Base-by-base conservation (phyloP, 2,113 vertebrate species). In the Chloebia gouldiae region DNA sequence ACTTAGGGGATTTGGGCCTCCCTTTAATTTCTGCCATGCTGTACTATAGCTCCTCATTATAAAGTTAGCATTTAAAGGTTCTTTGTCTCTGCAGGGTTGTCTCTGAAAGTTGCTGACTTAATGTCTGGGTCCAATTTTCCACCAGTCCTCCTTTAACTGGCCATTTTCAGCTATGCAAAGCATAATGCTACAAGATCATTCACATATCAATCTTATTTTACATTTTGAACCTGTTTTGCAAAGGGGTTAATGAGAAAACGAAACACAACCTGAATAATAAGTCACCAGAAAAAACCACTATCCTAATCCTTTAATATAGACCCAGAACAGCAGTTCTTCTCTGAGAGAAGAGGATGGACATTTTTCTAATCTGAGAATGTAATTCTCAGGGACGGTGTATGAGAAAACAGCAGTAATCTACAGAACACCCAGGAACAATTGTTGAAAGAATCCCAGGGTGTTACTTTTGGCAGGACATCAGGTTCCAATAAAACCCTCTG, bases 381-480 rank as follows among this genome's bases (percentile, higher is more conserved):
- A 72, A 53, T 94, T 95, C 88, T 63, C 92, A 91, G 71, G 93
- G 90, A 88, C 82, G 78, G 80, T 10, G 80, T 33, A 94, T 83
- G 79, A 96, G 87, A 82, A 96, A 96, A 90, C 79, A 97, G 76
- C 80, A 86, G 25, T 81, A 81, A 95, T 88, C 86, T 83, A 86
- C 90, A 94, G 94, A 95, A 93, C 94, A 96, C 94, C 95, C 95
- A 97, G 95, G 82, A 96, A 94, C 80, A 68, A 76, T 92, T 88
- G 88, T 51, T 92, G 90, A 94, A 95, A 95, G 92, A 92, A 84
- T 96, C 94, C 57, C 80, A 79, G 96, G 88, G 95, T 96, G 92
- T 96, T 92, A 83, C 90, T 90, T 94, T 75, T 96, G 96, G 94
- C 94, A 96, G 96, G 93, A 96, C 96, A 95, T 84, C 85, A 64